Conservation (phyloP, 2,797 vertebrate genomes). For the Gouania willdenowi region DNA sequence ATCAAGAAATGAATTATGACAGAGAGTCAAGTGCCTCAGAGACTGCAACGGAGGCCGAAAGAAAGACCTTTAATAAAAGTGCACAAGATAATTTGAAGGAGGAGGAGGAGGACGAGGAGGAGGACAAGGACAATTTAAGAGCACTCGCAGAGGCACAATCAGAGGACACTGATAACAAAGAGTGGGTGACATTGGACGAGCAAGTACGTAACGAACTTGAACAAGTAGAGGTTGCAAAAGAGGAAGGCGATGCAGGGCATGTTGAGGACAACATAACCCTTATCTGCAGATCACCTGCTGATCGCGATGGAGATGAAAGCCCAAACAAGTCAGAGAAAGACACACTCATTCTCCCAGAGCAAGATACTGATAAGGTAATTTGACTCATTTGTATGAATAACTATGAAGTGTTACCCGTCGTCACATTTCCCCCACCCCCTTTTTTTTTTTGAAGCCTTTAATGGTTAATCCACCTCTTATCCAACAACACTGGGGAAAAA, state of each 20-base stretch:
- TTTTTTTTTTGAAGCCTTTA: no score
- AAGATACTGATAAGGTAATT: constrained; percentile 59
- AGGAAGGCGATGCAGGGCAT: not conserved
- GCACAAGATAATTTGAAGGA: constrained; percentile 7
- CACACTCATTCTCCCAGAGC: constrained; percentile 14
- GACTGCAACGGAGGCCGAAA: constrained; percentile 9
- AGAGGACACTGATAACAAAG: constrained; percentile 14
- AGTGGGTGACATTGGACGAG: constrained; percentile 15
- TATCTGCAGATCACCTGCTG: constrained; percentile 7
- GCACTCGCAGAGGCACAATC: constrained; percentile 9
- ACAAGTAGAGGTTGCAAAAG: constrained; percentile 2
- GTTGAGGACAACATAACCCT: constrained; percentile 19
- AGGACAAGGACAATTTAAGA: constrained; percentile 14
- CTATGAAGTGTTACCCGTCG: not conserved
- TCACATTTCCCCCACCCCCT: not conserved
- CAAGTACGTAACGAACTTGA: no score
- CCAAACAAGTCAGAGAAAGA: constrained; percentile 25
- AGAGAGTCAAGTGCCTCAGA: constrained; percentile 9
- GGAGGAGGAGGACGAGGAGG: constrained; percentile 17
- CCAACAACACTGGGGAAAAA: no score
- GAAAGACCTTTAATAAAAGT: constrained; percentile 20
- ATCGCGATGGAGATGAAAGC: constrained; percentile 22
- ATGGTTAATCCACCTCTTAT: no score
- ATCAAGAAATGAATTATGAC: constrained; percentile 14
- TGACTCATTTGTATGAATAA: no score